Base-by-base conservation (phyloP, 53 echinoderm and acorn worm genomes). In the Actinopyga echinites region DNA sequence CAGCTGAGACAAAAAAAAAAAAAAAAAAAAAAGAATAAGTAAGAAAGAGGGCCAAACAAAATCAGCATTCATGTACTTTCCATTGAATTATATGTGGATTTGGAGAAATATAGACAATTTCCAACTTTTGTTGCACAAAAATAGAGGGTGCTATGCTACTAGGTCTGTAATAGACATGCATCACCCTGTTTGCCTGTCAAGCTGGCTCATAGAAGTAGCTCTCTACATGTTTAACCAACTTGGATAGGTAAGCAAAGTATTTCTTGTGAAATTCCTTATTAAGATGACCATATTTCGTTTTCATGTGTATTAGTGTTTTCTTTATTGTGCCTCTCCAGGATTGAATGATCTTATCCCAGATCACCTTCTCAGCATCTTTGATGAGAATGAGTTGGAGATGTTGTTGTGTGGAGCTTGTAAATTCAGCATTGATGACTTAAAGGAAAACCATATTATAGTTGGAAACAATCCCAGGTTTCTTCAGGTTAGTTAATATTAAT, bases 381-480 rank as follows among this genome's bases (percentile, higher is more conserved):
- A 96, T 94, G 97, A 96, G 89, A 96, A 96, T 86, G 97, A 96
- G 85, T 37, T 96, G 42, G 97, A 96, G 82, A 75, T 96, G 61
- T 83, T 96, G 30, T 90, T 96, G 81, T 96, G 96, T 74, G 96
- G 96, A 8, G 91, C 93, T 26, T 91, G 93, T 42, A 85, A 89
- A 34, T 96, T 96, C 65, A 87, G 87, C 54, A 69, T 93, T 21
- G 75, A 75, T 15, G 96, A 96, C 84, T 84, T 96, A 63, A 87
- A 92, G 80, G 83, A 83, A 20, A 53, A 96, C 64, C 85, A 91
- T 49, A 85, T 89, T 44, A 64, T 88, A 7, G 90, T 89, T 19
- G 96, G 96, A 6, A 71, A 75, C 44, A 93, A 93, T 56, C 84
- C 86, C 2, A 79, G 86, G 68, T 95, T 95, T 55, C 34, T 40